Base-by-base conservation (phyloP, 2,113 vertebrate genomes). In the Calypte anna region DNA sequence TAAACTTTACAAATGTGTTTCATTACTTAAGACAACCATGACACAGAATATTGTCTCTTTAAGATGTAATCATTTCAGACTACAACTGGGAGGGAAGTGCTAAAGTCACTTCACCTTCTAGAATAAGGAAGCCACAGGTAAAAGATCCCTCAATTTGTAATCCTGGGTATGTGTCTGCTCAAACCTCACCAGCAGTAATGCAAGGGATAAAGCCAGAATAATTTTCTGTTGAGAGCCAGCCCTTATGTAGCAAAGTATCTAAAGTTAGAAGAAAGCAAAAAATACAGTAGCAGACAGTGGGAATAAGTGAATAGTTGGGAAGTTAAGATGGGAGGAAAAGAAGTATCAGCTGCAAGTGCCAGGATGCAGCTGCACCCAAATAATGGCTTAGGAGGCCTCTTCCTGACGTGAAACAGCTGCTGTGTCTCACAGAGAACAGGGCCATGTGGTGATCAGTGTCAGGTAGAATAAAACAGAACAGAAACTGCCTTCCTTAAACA, bases 381-480 rank as follows among this genome's bases (percentile, higher is more conserved):
- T 77, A 75, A 50, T 6, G 23, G 75, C 72, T 62, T 36, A 86
- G 1, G 2, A 79, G 58, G 40, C 57, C 19, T 78, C 62, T 82
- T 96, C n/a, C 74, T 84, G 81, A 82, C 83, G 79, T 86, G 44
- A 64, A 40, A 57, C 36, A 88, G 48, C 76, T 91, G 23, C 40
- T 90, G 61, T 72, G 28, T 44, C 28, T 92, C 53, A 53, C 50
- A 61, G 57, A 77, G 48, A 33, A 30, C 19, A 50, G 69, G 43
- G 31, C 57, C 44, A 63, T 20, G 31, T 92, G 76, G 79, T 81
- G 33, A 86, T 59, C 59, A 33, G 82, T 55, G 79, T 91, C 76
- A 93, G 58, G 73, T 82, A 40, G 64, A 84, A 82, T 94, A 81
- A 93, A 93, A 43, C 61, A 87, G 86, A 91, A 53, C 50, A 91